phyloP scores from a whole-genome alignment of 2,888 invertebrate genomes.

The Lacanobia oleracea region DNA sequence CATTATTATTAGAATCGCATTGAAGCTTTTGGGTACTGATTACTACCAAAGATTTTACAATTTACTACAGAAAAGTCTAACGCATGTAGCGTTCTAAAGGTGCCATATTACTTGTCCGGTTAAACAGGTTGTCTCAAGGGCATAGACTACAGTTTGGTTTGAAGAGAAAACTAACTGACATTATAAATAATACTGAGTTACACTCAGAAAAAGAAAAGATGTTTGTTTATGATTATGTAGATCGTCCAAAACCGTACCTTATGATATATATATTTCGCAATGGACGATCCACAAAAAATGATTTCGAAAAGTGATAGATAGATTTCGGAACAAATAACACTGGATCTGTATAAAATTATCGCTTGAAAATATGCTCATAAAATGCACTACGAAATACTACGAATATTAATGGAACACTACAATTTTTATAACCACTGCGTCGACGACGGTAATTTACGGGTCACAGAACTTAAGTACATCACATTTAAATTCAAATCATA shows the following conservation, averaged over 20 bases:
- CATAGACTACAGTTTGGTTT: background rate
- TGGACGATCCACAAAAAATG: too few species aligned
- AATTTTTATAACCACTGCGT: background rate
- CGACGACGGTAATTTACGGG: background rate
- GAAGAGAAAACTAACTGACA: background rate
- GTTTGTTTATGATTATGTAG: background rate
- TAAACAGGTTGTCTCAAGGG: conserved; percentile 35
- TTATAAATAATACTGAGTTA: background rate
- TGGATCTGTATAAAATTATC: background rate
- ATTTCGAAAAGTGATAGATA: background rate
- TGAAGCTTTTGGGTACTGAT: background rate
- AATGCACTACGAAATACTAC: conserved; percentile 1
- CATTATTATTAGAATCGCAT: background rate
- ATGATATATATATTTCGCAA: background rate
- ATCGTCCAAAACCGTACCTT: background rate
- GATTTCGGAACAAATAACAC: background rate
- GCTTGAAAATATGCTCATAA: background rate
- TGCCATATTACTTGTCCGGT: background rate
- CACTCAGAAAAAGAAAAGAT: background rate
- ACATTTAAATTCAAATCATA: conserved; percentile 22
- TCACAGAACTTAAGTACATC: conserved; percentile 3
- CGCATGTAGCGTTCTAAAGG: background rate
- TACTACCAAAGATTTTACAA: too few species aligned
- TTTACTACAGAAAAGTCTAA: too few species aligned
- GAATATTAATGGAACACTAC: background rate